These are phyloP conservation scores for Petrocephalus sullivani DNA, from an alignment of 2,797 vertebrate genomes.

Conservation along the genomic window DNA sequence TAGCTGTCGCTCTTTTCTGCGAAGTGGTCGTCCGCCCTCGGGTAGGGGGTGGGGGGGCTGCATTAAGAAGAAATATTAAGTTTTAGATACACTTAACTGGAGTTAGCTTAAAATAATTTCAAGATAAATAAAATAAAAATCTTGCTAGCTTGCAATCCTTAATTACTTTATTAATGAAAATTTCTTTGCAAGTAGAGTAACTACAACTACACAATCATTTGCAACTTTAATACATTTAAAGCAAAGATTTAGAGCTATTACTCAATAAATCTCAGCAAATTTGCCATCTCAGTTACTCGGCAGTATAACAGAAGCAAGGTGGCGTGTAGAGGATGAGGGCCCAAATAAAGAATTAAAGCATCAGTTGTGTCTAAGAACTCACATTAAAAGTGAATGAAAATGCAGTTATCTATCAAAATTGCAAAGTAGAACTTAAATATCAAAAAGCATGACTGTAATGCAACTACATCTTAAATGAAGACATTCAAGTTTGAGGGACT, in stretches of 20 bases:
- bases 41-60: too few species aligned
- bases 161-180: background rate
- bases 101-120: background rate
- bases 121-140: background rate
- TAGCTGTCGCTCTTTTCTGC: too few species aligned
- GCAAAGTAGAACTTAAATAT: background rate
- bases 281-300: background rate
- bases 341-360: background rate
- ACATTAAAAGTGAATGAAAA: background rate
- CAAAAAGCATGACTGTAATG: background rate
- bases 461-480: background rate
- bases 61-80: background rate
- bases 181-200: background rate
- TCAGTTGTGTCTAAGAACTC: background rate
- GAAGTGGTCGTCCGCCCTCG: too few species aligned
- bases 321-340: background rate
- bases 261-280: background rate
- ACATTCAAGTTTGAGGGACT: background rate
- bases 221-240: background rate
- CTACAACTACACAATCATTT: background rate
- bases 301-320: background rate
- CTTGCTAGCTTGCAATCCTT: background rate
- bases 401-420: background rate
- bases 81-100: background rate
- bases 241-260: background rate